These are phyloP conservation scores for Oscheius myriophilus DNA, from an alignment of 2,888 invertebrate genomes.

Conservation along the genomic window DNA sequence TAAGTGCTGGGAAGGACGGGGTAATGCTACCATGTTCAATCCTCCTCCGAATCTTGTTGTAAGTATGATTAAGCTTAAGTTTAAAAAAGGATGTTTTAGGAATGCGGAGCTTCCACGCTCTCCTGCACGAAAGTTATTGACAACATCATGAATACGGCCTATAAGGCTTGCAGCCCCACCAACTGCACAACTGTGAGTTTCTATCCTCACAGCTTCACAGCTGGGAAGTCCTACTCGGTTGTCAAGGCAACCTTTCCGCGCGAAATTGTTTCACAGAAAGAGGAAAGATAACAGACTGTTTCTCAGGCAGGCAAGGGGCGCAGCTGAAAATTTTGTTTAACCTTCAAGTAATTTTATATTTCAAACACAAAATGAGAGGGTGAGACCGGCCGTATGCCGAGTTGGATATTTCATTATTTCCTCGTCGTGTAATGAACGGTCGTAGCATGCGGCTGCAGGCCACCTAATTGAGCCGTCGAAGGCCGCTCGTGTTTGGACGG, in stretches of 20 bases:
- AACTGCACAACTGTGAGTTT: slow-evolving; percentile 15
- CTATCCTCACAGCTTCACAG: neutral
- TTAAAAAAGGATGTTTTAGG: slow-evolving; percentile 2
- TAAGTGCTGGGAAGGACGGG: no score
- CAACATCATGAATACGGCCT: neutral
- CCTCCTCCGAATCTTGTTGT: slow-evolving; percentile 12
- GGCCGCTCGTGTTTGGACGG: no score
- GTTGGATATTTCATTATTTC: no score
- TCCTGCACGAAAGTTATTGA: slow-evolving; percentile 19
- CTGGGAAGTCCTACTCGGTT: slow-evolving; percentile 12
- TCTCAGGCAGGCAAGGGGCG: neutral
- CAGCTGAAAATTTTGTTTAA: no score
- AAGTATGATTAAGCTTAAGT: neutral
- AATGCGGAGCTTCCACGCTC: neutral
- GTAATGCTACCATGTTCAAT: no score
- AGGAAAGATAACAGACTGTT: neutral
- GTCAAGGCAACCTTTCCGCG: slow-evolving; percentile 5
- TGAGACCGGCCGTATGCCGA: no score
- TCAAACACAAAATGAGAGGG: no score
- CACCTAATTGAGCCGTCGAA: no score
- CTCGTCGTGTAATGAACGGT: no score
- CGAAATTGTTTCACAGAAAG: slow-evolving; percentile 6
- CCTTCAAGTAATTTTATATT: no score
- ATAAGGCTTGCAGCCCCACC: slow-evolving; percentile 11
- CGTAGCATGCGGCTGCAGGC: no score